These are phyloP conservation scores for Drosophila burlai DNA, from an alignment of 1,140 invertebrate species.

Conservation along the genomic window DNA sequence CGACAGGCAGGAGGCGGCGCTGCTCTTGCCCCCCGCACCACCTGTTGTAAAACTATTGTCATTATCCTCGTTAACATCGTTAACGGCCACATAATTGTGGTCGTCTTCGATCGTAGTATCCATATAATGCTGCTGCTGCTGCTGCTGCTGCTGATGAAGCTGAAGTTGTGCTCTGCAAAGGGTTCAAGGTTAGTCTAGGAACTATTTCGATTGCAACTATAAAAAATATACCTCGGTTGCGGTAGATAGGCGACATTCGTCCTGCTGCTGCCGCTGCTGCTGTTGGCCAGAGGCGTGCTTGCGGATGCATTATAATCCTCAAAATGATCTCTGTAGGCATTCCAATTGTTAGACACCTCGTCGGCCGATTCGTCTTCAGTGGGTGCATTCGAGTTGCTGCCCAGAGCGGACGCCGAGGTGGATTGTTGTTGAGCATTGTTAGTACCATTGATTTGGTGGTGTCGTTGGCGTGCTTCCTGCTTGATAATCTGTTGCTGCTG, in stretches of 20 bases:
- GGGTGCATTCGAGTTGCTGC: conserved; percentile 65
- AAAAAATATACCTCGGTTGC: conserved; percentile 16
- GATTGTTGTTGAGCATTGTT: conserved; percentile 53
- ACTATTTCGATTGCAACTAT: too few species aligned
- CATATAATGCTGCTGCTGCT: conserved; percentile 62
- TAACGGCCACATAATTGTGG: conserved; percentile 78
- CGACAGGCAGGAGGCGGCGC: conserved; percentile 30
- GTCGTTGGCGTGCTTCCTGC: conserved; percentile 39
- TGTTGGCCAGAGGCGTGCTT: conserved; percentile 1
- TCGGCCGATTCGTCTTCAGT: conserved; percentile 73
- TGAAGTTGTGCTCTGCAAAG: conserved; percentile 40
- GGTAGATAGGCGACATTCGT: conserved; percentile 41
- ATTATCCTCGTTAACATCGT: conserved; percentile 68
- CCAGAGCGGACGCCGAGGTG: conserved; percentile 18
- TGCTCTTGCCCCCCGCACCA: neutral
- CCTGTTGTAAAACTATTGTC: conserved; percentile 61
- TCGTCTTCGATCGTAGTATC: conserved; percentile 80
- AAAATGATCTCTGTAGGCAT: conserved; percentile 59
- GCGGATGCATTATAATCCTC: conserved; percentile 42
- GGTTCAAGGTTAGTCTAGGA: neutral
- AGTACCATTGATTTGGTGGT: conserved; percentile 57
- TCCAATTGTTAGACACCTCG: conserved; percentile 68
- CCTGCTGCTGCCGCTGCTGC: conserved; percentile 32
- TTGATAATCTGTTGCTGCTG: conserved; percentile 37
- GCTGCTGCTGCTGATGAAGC: conserved; percentile 44